Base-by-base conservation (phyloP, 2,797 vertebrate genomes). In the Ciconia nigra region DNA sequence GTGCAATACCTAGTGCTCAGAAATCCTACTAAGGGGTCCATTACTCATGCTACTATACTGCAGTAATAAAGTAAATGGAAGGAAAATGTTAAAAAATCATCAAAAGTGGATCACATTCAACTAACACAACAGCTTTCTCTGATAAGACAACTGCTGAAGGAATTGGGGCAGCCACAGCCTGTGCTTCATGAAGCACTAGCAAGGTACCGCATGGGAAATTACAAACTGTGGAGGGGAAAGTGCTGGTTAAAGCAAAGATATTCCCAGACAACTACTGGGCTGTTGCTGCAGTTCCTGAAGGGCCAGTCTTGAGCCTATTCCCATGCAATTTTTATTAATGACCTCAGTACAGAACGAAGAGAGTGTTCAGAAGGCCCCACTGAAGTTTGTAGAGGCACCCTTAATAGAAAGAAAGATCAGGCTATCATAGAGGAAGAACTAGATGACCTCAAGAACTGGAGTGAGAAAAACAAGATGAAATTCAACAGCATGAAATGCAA, bases 401-500 rank as follows among this genome's bases (percentile, higher is more conserved):
- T 76, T 35, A 71, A 35, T 3, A 83, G 41, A 57, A 62, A 72
- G 58, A 47, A 89, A 47, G 42, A 81, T 17, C 52, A 69, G 65
- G 66, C 16, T 26, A 1, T 6, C 61, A 69, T 2, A 44, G 37
- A 55, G 61, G 61, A 86, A 84, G 82, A 90, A 65, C 18, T 14
- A 13, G 8, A 61, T 66, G 58, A 91, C 21, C 71, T 91, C 54
- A 55, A 39, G 76, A 91, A 78, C 0, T 5, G 18, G 35, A 88
- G 54, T 65, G 21, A 86, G 88, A 84, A 83, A 95, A 91, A 25
- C 52, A 81, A 92, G 83, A 57, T 42, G 61, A 58, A 95, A 96
- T 91, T 65, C 29, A 90, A n/a, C 0, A 61, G 83, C 33, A 74
- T 18, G 11, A 74, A 96, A 90, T 22, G 37, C 70, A 95, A 90